These are phyloP conservation scores for Geophilus truncorum DNA, from an alignment of 2,888 invertebrate species.

Conservation along the genomic window DNA sequence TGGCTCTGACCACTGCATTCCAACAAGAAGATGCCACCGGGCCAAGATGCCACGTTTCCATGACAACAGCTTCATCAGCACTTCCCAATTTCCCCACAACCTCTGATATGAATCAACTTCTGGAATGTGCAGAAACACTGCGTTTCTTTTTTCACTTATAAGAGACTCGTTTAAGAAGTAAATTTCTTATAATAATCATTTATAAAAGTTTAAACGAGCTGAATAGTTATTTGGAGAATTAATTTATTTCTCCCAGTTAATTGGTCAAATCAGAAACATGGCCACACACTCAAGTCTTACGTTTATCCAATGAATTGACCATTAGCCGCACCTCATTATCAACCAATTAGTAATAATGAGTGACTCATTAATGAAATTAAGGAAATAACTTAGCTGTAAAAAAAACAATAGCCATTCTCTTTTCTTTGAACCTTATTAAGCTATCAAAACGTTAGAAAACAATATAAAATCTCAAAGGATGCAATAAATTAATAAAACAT, in stretches of 20 bases:
- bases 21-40: slow-evolving; percentile 8
- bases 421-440: no score
- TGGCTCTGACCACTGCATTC: slow-evolving; percentile 27
- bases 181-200: no score
- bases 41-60: slow-evolving; percentile 13
- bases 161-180: background rate
- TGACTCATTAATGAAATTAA: background rate
- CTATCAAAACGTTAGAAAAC: no score
- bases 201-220: no score
- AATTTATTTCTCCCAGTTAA: background rate
- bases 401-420: background rate
- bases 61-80: slow-evolving; percentile 28
- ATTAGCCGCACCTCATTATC: background rate
- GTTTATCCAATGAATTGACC: background rate
- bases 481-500: no score
- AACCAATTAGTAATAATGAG: slow-evolving; percentile 1
- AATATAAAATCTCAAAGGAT: no score
- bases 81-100: slow-evolving; percentile 12
- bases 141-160: background rate
- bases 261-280: background rate
- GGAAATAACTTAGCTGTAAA: background rate
- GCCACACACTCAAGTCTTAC: background rate
- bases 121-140: slow-evolving; percentile 4
- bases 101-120: background rate
- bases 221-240: no score